Percentiles rank a stretch among this genome's conserved stretches.
These are phyloP conservation scores for Orthonychiurus folsomi DNA, from an alignment of 2,888 invertebrate genomes.

Conservation along the genomic window DNA sequence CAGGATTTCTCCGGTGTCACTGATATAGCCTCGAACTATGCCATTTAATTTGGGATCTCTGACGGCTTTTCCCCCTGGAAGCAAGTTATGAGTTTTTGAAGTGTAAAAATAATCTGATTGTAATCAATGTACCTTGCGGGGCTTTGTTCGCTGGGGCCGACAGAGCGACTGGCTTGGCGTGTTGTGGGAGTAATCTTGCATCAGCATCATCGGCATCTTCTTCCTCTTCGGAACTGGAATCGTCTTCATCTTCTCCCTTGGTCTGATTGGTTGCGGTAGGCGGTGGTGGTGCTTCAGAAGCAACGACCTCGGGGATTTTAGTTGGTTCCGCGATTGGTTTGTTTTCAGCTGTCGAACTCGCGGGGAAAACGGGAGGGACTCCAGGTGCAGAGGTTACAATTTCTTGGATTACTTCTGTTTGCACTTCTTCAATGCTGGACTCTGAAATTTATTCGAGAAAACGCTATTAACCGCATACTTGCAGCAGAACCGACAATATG, in stretches of 20 bases:
- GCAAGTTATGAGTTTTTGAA: too few relatives aligned
- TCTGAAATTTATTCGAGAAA: conserved; percentile 42
- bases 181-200: not conserved
- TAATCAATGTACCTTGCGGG: too few relatives aligned
- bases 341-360: not conserved
- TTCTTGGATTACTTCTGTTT: not conserved
- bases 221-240: conserved; percentile 10
- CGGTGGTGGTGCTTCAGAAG: not conserved
- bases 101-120: too few relatives aligned
- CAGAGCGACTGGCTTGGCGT: too few relatives aligned
- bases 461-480: conserved; percentile 89
- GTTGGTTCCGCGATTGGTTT: not conserved
- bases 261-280: not conserved
- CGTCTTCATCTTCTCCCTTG: not conserved
- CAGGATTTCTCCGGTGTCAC: not conserved
- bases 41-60: conserved; percentile 1
- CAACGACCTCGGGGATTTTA: not conserved
- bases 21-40: conserved; percentile 6
- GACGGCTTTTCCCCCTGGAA: too few relatives aligned
- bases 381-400: not conserved
- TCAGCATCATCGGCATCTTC: conserved; percentile 5
- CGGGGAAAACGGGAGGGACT: not conserved
- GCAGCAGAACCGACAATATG: too few relatives aligned
- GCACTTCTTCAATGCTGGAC: not conserved
- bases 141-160: too few relatives aligned